A percentile compares a stretch with the other conserved stretches of the same genome.
Evolutionary conservation across 2,888 invertebrate genomes (phyloP).

Genomic region (Cybosia mesomella): DNA sequence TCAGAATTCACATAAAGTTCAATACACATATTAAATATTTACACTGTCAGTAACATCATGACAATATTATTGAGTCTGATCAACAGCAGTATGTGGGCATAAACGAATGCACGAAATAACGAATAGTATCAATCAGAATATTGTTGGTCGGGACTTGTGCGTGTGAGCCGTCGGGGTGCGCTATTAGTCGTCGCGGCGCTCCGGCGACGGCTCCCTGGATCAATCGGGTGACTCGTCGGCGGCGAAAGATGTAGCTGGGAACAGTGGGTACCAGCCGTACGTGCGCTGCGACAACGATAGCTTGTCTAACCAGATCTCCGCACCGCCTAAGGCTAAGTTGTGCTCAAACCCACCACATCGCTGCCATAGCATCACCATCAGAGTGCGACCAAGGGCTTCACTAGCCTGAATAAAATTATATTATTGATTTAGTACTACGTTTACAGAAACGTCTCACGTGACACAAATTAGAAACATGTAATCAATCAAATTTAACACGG

Average conservation of each 20-base stretch:
- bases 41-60: constrained; percentile 39
- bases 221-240: constrained; percentile 87
- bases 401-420: constrained; percentile 81
- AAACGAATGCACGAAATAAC: constrained; percentile 41
- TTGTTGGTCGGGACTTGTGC: constrained; percentile 28
- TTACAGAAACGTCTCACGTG: background rate
- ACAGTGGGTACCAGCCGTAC: constrained; percentile 96
- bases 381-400: constrained; percentile 92
- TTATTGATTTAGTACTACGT: background rate
- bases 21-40: constrained; percentile 38
- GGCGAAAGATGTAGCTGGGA: constrained; percentile 94
- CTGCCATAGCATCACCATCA: constrained; percentile 97
- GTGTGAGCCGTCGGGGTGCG: constrained; percentile 71
- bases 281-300: constrained; percentile 93
- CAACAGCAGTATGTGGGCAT: constrained; percentile 48
- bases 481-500: no score
- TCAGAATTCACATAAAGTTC: constrained; percentile 15
- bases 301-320: constrained; percentile 94
- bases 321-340: constrained; percentile 93
- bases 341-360: constrained; percentile 95
- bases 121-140: constrained; percentile 30
- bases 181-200: constrained; percentile 75
- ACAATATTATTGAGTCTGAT: constrained; percentile 33
- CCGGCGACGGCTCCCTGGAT: constrained; percentile 86
- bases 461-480: no score